Evolutionary conservation across 1,140 invertebrate species (phyloP).

Genomic region (Neoseiulus cucumeris): DNA sequence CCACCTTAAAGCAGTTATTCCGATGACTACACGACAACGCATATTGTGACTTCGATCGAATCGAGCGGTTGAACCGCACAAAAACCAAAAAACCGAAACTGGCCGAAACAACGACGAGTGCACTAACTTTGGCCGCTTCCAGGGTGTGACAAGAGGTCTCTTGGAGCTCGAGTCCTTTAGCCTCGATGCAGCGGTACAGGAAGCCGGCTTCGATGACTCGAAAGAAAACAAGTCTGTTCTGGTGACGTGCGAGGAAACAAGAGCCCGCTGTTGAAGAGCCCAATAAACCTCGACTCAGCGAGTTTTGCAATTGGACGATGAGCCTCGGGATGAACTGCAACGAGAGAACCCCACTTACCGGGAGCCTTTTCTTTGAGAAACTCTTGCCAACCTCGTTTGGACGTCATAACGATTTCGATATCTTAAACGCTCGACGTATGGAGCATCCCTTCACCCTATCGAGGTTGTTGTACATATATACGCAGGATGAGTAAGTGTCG

Average conservation of each 20-base stretch:
- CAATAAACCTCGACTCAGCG: constrained; percentile 19
- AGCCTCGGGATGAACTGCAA: constrained; percentile 13
- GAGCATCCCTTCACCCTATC: no score
- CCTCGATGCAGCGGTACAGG: constrained; percentile 26
- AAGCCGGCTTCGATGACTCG: constrained; percentile 29
- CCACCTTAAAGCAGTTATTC: constrained; percentile 21
- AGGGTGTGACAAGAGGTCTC: constrained; percentile 35
- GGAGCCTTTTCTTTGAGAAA: background rate
- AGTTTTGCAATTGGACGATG: background rate
- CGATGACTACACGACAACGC: no score
- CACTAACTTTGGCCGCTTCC: constrained; percentile 26
- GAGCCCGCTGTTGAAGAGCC: constrained; percentile 29
- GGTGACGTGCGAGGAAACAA: constrained; percentile 30
- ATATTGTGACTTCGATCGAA: no score
- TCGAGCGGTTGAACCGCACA: no score
- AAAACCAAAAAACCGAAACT: no score
- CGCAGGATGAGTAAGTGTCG: no score
- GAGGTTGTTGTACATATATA: no score
- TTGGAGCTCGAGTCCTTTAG: constrained; percentile 34
- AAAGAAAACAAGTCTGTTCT: constrained; percentile 31
- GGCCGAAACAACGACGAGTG: no score
- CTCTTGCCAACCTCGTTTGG: background rate
- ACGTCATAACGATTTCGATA: no score
- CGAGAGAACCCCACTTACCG: background rate
- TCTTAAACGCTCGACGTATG: no score